These are phyloP conservation scores for Jaculus jaculus DNA, from an alignment of 2,113 vertebrate genomes.

Conservation along the genomic window DNA sequence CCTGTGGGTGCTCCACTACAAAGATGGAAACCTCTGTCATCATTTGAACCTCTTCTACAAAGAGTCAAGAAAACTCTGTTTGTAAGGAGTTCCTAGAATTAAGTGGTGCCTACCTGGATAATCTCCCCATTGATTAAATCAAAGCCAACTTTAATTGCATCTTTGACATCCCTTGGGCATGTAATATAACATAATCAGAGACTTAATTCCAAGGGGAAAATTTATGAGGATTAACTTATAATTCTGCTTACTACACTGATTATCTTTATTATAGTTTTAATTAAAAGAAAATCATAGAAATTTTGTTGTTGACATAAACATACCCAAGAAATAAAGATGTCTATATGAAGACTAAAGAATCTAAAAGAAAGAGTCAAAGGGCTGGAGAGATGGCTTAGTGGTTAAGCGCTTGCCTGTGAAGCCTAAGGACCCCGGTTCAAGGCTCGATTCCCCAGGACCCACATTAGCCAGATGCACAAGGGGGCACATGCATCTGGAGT, in stretches of 20 bases:
- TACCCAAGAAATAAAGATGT: conserved; percentile 1
- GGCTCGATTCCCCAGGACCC: too few relatives aligned
- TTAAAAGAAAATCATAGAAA: conserved; percentile 51
- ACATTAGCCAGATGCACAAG: too few relatives aligned
- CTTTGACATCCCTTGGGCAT: not conserved
- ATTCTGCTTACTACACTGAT: conserved; percentile 25
- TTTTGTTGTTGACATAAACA: not conserved
- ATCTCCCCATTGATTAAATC: conserved; percentile 58
- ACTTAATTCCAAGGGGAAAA: conserved; percentile 32
- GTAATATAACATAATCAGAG: conserved; percentile 39
- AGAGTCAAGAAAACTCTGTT: not conserved
- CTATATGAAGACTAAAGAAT: not conserved
- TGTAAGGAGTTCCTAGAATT: conserved; percentile 13
- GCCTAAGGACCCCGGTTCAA: too few relatives aligned
- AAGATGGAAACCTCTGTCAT: not conserved
- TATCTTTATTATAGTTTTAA: conserved; percentile 48
- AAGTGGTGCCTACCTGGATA: conserved; percentile 15
- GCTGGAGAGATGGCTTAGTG: too few relatives aligned
- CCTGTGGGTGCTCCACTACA: not conserved
- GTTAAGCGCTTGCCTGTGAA: too few relatives aligned
- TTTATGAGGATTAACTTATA: conserved; percentile 10
- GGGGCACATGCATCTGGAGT: too few relatives aligned
- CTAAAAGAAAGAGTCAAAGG: not conserved
- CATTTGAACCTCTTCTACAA: not conserved
- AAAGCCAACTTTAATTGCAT: conserved; percentile 53